Evolutionary conservation across 2,113 vertebrate genomes (phyloP).

Genomic region (Cryptotis parvus): DNA sequence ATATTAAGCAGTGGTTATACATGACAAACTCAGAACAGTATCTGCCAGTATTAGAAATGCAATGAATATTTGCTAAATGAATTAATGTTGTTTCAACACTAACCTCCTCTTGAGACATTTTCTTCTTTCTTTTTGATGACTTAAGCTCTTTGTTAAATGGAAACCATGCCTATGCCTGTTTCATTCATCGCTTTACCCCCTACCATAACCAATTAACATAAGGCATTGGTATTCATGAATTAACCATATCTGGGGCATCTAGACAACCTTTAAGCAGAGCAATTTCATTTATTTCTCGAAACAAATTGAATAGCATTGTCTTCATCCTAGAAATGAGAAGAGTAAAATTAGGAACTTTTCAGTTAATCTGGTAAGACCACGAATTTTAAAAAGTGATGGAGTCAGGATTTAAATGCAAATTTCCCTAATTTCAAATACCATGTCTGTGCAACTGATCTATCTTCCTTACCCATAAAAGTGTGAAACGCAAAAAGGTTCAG

Average conservation of each 20-base stretch:
- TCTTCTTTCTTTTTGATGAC: neutral
- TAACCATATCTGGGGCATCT: neutral
- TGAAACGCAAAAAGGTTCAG: no score
- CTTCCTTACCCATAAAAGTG: neutral
- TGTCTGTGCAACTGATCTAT: neutral
- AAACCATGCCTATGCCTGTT: neutral
- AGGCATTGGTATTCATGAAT: neutral
- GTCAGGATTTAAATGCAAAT: neutral
- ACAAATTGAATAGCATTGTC: neutral
- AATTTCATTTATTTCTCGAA: slow-evolving; percentile 11
- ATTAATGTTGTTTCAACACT: neutral
- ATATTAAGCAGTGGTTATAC: neutral
- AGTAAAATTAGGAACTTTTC: neutral
- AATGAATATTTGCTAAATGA: neutral
- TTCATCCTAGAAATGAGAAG: neutral
- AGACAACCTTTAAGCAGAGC: neutral
- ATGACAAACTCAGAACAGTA: neutral
- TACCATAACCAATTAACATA: neutral
- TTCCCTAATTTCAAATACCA: neutral
- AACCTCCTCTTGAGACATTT: neutral
- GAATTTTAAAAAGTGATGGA: neutral
- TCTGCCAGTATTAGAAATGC: neutral
- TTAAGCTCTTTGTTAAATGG: neutral
- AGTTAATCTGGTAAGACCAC: neutral
- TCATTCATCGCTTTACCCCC: neutral